Evolutionary conservation across 2,888 invertebrate genomes (phyloP), one percentile per base, ranked within the genome.

Genomic region (Arctia plantaginis): DNA sequence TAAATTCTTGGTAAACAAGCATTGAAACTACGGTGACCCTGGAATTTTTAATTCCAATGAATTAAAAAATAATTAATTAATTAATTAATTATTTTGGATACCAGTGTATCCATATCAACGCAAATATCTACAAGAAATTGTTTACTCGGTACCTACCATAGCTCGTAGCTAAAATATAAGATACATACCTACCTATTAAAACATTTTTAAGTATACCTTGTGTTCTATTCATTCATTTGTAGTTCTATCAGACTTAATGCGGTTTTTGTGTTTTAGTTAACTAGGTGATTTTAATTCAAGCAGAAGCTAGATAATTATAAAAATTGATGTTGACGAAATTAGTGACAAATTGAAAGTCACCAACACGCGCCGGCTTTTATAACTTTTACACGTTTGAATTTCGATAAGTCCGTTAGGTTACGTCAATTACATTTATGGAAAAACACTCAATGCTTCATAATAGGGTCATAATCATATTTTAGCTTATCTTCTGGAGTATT

Each of bases 311-410:
- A 41, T 41, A 35, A 35, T 12, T 41, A 41, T 12, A 41, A 41
- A 47, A 47, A 8, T 55, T 27, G 10, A 4, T 59, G 30, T 30
- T 79, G 80, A 82, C 76, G 76, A 44, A 47, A 66, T 62, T 4
- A 41, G 59, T 69, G 65, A 55, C 33, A 55, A 69, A 71, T 77
- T 77, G 66, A 27, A 65, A 65, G 27, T 15, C 27, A 39, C 8
- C 12, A 41, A 27, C 27, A 41, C 23, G 18, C 23, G 10, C 44
- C 4, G 4, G 30, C 44, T 47, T 44, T 30, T 39, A 30, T 12
- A 10, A 18, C 7, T n/a, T 39, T 44, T n/a, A 12, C 30, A 44
- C 20, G 10, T 4, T 30, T 13, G 3, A 27, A 62, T 15, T 7
- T 13, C 62, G 15, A 30, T 18, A 30, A 6, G 7, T 23, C 0